These are phyloP conservation scores for Tetrapedia diversipes DNA, from an alignment of 2,888 invertebrate genomes.

Conservation along the genomic window DNA sequence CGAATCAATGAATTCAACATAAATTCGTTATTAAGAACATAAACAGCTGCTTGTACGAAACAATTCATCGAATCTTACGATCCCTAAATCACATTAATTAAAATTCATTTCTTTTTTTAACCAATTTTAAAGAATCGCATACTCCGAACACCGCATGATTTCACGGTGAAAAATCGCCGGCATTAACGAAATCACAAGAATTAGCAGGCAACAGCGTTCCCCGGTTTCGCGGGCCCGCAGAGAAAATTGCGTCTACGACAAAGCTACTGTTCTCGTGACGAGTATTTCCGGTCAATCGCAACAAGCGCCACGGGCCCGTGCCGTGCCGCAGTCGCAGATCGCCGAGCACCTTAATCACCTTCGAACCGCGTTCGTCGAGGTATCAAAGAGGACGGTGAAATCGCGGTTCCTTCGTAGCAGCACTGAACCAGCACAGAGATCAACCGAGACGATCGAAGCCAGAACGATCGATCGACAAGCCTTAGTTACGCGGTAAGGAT, in stretches of 20 bases:
- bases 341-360: conserved; percentile 14
- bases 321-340: neutral
- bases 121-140: no score
- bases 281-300: conserved; percentile 35
- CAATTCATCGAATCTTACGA: no score
- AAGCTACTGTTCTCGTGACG: conserved; percentile 12
- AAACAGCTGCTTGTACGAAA: no score
- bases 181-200: neutral
- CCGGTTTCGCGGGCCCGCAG: neutral
- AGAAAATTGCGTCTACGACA: conserved; percentile 15
- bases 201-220: neutral
- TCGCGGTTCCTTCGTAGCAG: neutral
- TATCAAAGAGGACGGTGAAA: neutral
- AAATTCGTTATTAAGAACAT: no score
- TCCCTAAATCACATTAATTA: no score
- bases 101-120: no score
- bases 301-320: neutral
- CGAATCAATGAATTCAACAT: no score
- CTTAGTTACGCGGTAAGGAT: no score
- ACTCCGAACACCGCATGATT: no score
- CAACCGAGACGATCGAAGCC: no score
- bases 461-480: no score
- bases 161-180: neutral
- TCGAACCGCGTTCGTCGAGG: neutral
- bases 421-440: neutral